Percentiles rank a stretch among this genome's conserved stretches.
Conservation (phyloP, 2,113 vertebrate genomes). For the Nannospalax galili region DNA sequence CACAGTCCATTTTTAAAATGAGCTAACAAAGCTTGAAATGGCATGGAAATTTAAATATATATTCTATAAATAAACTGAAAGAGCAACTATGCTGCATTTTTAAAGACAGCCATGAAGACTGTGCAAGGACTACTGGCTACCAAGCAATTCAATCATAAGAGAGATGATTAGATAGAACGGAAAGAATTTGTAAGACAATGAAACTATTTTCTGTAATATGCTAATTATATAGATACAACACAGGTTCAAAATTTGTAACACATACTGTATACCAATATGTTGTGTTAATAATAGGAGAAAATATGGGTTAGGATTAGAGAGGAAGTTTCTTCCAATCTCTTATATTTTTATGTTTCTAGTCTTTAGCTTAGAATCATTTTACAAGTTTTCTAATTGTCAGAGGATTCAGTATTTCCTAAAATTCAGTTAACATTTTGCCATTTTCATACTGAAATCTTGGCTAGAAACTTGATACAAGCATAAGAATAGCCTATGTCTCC, state of each 20-base stretch:
- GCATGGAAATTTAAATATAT: neutral
- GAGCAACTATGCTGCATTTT: neutral
- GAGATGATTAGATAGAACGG: no score
- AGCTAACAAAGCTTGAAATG: neutral
- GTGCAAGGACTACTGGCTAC: neutral
- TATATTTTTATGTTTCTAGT: neutral
- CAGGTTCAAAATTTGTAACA: neutral
- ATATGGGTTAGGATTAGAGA: neutral
- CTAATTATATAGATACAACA: neutral
- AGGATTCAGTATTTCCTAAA: neutral
- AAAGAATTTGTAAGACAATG: neutral
- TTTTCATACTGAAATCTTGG: neutral
- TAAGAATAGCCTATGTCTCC: neutral
- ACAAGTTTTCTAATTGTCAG: neutral
- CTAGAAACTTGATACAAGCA: neutral
- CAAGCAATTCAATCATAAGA: neutral
- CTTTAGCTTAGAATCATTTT: neutral
- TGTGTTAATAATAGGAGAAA: neutral
- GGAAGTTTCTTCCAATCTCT: neutral
- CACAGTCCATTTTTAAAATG: neutral
- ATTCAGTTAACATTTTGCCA: neutral
- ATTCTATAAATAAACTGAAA: neutral
- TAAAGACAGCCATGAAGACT: neutral
- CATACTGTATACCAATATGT: neutral
- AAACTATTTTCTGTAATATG: neutral